Percentiles rank a stretch among this genome's conserved stretches.
phyloP scores from a whole-genome alignment of 2,113 vertebrate genomes.

The Vidua macroura region DNA sequence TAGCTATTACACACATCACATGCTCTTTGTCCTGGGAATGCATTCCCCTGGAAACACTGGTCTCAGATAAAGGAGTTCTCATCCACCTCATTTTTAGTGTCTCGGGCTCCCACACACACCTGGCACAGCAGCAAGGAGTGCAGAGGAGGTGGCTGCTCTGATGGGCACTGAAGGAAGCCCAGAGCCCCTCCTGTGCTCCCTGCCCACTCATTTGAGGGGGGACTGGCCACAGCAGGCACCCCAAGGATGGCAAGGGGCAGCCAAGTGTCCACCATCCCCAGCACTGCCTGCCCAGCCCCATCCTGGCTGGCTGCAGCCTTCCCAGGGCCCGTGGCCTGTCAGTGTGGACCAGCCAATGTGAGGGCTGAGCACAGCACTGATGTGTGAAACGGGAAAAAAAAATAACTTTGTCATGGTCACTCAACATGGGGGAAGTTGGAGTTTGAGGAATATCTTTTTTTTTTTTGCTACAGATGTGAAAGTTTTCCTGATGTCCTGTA shows the following conservation, averaged over 20 bases:
- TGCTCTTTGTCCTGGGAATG: constrained; percentile 4
- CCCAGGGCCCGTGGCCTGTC: accelerated
- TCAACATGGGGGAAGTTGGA: background rate
- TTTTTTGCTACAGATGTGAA: background rate
- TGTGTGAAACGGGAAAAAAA: background rate
- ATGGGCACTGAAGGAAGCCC: background rate
- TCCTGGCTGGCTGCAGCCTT: accelerated
- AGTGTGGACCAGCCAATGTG: accelerated
- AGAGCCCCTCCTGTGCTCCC: background rate
- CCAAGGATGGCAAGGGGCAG: background rate
- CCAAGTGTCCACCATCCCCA: background rate
- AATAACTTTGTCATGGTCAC: background rate
- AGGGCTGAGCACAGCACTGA: background rate
- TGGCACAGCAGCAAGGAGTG: background rate
- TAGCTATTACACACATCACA: background rate
- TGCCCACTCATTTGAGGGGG: accelerated
- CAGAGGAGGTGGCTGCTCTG: background rate
- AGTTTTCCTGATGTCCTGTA: background rate
- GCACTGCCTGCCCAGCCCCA: background rate
- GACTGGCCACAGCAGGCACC: background rate
- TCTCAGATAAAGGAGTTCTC: background rate
- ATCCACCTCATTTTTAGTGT: background rate
- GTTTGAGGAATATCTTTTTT: background rate
- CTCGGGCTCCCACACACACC: background rate
- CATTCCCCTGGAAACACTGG: background rate